A percentile compares a stretch with the other conserved stretches of the same genome.
Evolutionary conservation across 2,888 invertebrate species (phyloP).

Genomic region (Archips crataeganus): DNA sequence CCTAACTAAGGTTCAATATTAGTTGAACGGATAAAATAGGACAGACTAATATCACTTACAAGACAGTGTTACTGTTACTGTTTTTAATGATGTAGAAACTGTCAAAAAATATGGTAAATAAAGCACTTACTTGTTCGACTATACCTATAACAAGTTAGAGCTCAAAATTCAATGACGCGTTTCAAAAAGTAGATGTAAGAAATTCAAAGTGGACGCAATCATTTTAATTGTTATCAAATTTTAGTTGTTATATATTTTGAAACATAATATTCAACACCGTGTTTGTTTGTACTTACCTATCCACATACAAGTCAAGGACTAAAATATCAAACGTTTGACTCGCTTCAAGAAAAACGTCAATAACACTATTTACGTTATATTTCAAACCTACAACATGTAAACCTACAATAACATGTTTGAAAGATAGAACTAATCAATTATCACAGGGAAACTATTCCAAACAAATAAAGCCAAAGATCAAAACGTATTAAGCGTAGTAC

Average conservation of each 20-base stretch:
- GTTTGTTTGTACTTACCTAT: background rate
- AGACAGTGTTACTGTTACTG: too few species aligned
- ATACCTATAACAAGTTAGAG: too few species aligned
- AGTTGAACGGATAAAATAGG: too few species aligned
- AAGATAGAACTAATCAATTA: slow-evolving; percentile 44
- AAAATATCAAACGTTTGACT: slow-evolving; percentile 6
- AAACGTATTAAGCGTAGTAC: slow-evolving; percentile 44
- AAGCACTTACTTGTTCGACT: too few species aligned
- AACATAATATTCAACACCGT: background rate
- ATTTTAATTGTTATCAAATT: too few species aligned
- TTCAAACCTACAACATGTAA: slow-evolving; percentile 5
- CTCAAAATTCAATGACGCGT: too few species aligned
- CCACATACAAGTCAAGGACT: slow-evolving; percentile 15
- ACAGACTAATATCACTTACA: too few species aligned
- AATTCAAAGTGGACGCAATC: too few species aligned
- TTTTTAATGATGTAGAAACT: too few species aligned
- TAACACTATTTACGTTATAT: background rate
- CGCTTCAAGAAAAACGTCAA: slow-evolving; percentile 10
- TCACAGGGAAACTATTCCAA: slow-evolving; percentile 46
- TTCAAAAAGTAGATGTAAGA: too few species aligned
- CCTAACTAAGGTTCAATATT: too few species aligned
- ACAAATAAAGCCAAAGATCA: slow-evolving; percentile 52
- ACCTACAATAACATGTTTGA: slow-evolving; percentile 21
- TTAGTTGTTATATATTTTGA: background rate
- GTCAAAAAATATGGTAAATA: too few species aligned